Percentiles rank a stretch among this genome's conserved stretches.
Conservation (phyloP, 1,140 invertebrate species). For the Batillaria attramentaria region DNA sequence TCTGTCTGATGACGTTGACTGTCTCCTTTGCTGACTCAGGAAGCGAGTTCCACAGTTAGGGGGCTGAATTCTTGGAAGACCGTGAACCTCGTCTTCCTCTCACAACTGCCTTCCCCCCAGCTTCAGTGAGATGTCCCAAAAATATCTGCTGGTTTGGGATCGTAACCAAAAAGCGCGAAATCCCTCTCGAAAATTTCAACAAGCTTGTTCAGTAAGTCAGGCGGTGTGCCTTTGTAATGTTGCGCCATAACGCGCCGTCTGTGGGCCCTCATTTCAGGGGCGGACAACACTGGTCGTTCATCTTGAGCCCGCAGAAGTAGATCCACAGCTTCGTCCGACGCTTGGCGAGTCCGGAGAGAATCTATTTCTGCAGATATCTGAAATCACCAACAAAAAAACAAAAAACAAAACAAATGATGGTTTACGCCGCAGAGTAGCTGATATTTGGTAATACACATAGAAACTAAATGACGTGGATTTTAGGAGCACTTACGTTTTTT, state of each 20-base stretch:
- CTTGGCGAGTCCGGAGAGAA: background rate
- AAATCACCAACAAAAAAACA: too few species aligned
- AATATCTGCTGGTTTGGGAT: background rate
- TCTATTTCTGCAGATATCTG: too few species aligned
- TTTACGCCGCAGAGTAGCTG: background rate
- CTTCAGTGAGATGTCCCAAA: too few species aligned
- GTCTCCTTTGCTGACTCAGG: too few species aligned
- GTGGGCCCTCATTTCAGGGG: background rate
- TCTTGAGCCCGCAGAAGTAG: background rate
- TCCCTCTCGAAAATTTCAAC: background rate
- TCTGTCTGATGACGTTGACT: too few species aligned
- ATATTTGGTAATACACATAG: background rate
- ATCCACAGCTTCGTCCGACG: background rate
- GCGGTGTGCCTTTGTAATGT: background rate
- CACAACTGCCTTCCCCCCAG: too few species aligned
- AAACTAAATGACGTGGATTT: too few species aligned
- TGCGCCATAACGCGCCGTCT: background rate
- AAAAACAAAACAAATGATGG: too few species aligned
- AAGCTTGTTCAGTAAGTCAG: background rate
- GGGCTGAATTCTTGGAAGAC: too few species aligned
- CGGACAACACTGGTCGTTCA: background rate
- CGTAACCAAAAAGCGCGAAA: conserved; percentile 13
- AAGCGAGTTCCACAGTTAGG: too few species aligned
- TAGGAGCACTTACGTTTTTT: too few species aligned
- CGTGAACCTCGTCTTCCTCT: too few species aligned